Percentiles rank a stretch among this genome's conserved stretches.
phyloP scores from a whole-genome alignment of 1,140 invertebrate species.

The Zeugodacus cucurbitae region DNA sequence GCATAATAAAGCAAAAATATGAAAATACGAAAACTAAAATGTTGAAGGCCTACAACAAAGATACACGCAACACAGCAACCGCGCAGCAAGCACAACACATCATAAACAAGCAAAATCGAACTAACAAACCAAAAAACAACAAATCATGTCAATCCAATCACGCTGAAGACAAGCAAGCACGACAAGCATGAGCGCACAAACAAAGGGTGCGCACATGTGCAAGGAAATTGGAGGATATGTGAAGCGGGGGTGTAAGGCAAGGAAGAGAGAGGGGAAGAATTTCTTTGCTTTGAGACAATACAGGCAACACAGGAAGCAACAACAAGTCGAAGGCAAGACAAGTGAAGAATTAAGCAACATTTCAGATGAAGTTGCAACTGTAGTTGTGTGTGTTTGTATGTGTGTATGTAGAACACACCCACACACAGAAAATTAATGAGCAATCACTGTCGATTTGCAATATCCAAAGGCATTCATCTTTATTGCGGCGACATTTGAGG shows the following conservation, averaged over 20 bases:
- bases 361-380: neutral
- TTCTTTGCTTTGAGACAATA: neutral
- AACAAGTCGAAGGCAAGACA: neutral
- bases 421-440: slow-evolving; percentile 17
- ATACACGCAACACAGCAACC: neutral
- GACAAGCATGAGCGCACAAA: neutral
- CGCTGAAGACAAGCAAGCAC: neutral
- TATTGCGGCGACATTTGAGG: neutral
- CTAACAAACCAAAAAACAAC: neutral
- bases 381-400: neutral
- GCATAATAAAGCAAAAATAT: neutral
- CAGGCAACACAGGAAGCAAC: neutral
- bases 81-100: neutral
- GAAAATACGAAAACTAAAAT: neutral
- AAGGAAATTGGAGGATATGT: neutral
- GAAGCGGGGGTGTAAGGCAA: neutral
- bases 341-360: neutral
- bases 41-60: neutral
- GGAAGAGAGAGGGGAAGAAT: neutral
- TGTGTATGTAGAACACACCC: neutral
- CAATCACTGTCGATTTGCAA: slow-evolving; percentile 27
- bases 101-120: neutral
- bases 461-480: neutral
- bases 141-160: slow-evolving; percentile 37
- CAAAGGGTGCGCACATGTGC: neutral